Base-by-base conservation (phyloP, 2,113 vertebrate genomes). In the Chlorodrepanis virens region DNA sequence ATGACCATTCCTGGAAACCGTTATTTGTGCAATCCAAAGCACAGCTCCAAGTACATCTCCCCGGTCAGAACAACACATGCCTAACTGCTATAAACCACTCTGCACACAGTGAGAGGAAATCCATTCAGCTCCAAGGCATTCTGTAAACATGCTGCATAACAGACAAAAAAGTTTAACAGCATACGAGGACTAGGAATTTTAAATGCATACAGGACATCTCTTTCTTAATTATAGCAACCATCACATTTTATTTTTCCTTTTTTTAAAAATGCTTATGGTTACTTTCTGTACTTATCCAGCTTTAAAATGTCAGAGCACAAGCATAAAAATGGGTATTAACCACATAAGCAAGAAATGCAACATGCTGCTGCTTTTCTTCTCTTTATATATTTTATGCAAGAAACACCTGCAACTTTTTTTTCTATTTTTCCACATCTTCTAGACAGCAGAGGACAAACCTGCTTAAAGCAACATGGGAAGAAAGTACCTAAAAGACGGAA, bases 1-100 rank as follows among this genome's bases (percentile, higher is more conserved):
- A 88, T 63, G 79, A 75, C 90, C 89, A 76, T 95, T 92, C 93
- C 93, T 95, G 96, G 94, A 94, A 94, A 93, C 44, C 70, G 50
- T 29, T 79, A 56, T 42, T 82, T 65, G 54, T 70, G 88, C 88
- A 86, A 68, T 71, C 64, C 83, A 47, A 89, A 90, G 59, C 50
- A 82, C 6, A 1, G 72, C 57, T 89, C 95, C 91, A 85, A 96
- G 81, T 24, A 56, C 49, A 39, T 68, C 69, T 53, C 91, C 57
- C 59, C 16, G n/a, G 61, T 63, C 89, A 79, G 84, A 87, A 31
- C 25, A 82, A 47, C 61, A 84, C 87, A 81, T 57, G 77, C 65
- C 93, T 82, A 35, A 24, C 47, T 45, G 70, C 45, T 79, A 87
- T 53, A 93, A 94, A 93, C 78, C 71, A 44, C 76, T 59, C 75